These are phyloP conservation scores for Bufo bufo DNA, from an alignment of 2,113 vertebrate species.

Conservation along the genomic window DNA sequence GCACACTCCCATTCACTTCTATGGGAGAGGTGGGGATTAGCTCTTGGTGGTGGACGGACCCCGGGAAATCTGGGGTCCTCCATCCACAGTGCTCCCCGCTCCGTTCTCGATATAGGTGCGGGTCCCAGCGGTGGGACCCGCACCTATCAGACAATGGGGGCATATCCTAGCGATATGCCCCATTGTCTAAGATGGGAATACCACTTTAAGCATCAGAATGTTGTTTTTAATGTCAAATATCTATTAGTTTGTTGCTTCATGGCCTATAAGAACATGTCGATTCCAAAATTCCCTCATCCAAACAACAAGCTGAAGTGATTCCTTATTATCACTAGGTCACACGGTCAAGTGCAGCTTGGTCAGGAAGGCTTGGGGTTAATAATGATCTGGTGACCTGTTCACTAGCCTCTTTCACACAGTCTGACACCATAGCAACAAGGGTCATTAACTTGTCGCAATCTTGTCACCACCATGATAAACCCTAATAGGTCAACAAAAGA, in stretches of 20 bases:
- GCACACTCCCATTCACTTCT: too few species aligned
- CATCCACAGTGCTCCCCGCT: too few species aligned
- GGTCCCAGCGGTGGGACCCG: too few species aligned
- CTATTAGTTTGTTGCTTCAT: not conserved
- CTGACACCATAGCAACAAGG: slow-evolving; percentile 68
- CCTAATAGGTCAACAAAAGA: slow-evolving; percentile 75
- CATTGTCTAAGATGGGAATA: too few species aligned
- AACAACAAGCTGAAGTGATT: not conserved
- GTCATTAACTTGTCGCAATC: slow-evolving; percentile 71
- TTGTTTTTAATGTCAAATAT: not conserved
- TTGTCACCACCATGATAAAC: slow-evolving; percentile 79
- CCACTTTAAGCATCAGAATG: not conserved
- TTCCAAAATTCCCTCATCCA: not conserved
- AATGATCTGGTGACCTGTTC: not conserved
- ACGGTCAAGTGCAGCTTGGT: slow-evolving; percentile 17
- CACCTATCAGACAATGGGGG: too few species aligned
- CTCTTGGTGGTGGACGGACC: too few species aligned
- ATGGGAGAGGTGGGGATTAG: too few species aligned
- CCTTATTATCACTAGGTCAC: not conserved
- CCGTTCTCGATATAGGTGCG: too few species aligned
- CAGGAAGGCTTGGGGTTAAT: slow-evolving; percentile 27
- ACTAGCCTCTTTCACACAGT: slow-evolving; percentile 73
- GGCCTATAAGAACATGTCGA: not conserved
- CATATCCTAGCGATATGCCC: too few species aligned
- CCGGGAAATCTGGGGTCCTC: too few species aligned